A percentile compares a stretch with the other conserved stretches of the same genome.
phyloP scores from a whole-genome alignment of 2,888 invertebrate species.

The Cantharis flavilabris region DNA sequence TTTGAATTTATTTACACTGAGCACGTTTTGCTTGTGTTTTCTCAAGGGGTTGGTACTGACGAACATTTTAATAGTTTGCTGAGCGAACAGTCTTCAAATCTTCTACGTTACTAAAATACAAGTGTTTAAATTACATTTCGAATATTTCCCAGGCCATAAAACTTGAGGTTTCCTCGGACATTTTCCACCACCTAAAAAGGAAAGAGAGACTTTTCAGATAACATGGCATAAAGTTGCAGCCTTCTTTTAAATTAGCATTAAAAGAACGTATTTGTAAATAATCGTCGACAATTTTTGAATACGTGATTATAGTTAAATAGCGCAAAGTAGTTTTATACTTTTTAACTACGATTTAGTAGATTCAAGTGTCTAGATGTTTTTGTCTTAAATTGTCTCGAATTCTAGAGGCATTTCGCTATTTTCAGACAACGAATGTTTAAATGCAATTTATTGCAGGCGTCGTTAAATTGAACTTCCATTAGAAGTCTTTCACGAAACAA shows the following conservation, averaged over 20 bases:
- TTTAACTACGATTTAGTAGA: slow-evolving; percentile 10
- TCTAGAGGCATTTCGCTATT: slow-evolving; percentile 2
- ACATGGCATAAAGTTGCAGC: slow-evolving; percentile 12
- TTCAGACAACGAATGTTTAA: slow-evolving; percentile 1
- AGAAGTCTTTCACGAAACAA: not conserved
- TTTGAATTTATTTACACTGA: slow-evolving; percentile 26
- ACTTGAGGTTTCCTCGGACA: not conserved
- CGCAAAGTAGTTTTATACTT: slow-evolving; percentile 20
- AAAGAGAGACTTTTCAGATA: slow-evolving; percentile 8
- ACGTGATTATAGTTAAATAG: slow-evolving; percentile 15
- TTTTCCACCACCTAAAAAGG: not conserved
- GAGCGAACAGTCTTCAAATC: slow-evolving; percentile 17
- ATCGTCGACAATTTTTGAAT: slow-evolving; percentile 20
- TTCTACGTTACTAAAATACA: slow-evolving; percentile 20
- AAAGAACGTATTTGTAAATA: slow-evolving; percentile 16
- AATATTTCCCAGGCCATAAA: slow-evolving; percentile 8
- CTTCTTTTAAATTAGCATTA: slow-evolving; percentile 17
- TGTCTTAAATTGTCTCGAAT: slow-evolving; percentile 3
- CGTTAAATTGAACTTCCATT: slow-evolving; percentile 4
- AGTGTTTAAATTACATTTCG: slow-evolving; percentile 23
- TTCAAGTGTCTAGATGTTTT: slow-evolving; percentile 1
- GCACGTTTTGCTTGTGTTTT: slow-evolving; percentile 26
- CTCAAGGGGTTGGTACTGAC: slow-evolving; percentile 28
- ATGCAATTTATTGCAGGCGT: slow-evolving; percentile 1
- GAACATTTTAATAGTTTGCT: slow-evolving; percentile 32